These are phyloP conservation scores for Penaeus indicus DNA, from an alignment of 1,140 invertebrate species.

Conservation along the genomic window DNA sequence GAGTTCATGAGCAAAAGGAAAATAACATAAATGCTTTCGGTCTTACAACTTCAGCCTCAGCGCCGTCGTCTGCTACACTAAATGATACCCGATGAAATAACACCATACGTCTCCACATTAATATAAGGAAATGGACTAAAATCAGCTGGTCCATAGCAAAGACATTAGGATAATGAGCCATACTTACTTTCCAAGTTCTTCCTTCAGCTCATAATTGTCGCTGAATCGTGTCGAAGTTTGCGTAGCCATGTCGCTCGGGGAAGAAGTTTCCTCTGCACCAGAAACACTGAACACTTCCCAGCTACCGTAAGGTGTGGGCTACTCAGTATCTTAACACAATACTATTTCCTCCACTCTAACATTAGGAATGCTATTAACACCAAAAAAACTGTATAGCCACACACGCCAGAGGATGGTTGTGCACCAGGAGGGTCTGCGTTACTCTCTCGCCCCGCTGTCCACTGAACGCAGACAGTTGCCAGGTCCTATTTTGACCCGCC, in stretches of 20 bases:
- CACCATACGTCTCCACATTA: neutral
- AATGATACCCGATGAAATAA: no score
- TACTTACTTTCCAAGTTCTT: slow-evolving; percentile 99
- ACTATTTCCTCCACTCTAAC: slow-evolving; percentile 55
- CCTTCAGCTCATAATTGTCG: slow-evolving; percentile 99
- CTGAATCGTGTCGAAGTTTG: slow-evolving; percentile 81
- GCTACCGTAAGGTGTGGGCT: slow-evolving; percentile 48
- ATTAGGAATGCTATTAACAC: slow-evolving; percentile 61
- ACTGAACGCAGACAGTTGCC: slow-evolving; percentile 62
- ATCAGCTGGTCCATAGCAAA: neutral
- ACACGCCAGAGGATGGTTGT: slow-evolving; percentile 42
- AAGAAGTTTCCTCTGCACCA: slow-evolving; percentile 46
- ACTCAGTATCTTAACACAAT: slow-evolving; percentile 40
- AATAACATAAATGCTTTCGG: no score
- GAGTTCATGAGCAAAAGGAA: no score
- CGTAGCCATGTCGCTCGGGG: slow-evolving; percentile 67
- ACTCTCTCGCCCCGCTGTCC: slow-evolving; percentile 55
- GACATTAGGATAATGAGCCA: neutral
- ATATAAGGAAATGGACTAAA: neutral
- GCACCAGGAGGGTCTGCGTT: slow-evolving; percentile 47
- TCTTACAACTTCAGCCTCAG: no score
- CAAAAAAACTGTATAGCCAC: slow-evolving; percentile 39
- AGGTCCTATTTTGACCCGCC: slow-evolving; percentile 55
- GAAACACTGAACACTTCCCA: slow-evolving; percentile 58
- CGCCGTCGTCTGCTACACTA: no score